Percentiles rank a stretch among this genome's conserved stretches.
Conservation (phyloP, 1,140 invertebrate species). For the Myzus persicae region DNA sequence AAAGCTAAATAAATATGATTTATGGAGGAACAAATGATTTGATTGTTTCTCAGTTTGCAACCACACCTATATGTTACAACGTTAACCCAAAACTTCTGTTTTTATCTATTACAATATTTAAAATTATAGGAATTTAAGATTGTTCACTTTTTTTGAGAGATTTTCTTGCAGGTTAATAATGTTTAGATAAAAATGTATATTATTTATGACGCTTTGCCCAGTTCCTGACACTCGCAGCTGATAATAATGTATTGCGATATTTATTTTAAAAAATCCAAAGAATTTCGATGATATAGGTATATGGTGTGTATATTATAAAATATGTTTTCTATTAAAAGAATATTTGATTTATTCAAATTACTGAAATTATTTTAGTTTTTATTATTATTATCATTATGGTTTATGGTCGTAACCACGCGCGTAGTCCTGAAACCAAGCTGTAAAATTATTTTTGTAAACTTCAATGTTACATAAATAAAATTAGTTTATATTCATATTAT, state of each 20-base stretch:
- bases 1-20: not conserved
- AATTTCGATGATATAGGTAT: not conserved
- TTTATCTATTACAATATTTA: not conserved
- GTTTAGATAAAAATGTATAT: not conserved
- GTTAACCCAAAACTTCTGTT: not conserved
- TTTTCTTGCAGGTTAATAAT: not conserved
- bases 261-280: not conserved
- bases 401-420: not conserved
- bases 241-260: not conserved
- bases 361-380: not conserved
- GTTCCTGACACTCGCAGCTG: not conserved
- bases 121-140: not conserved
- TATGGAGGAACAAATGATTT: not conserved
- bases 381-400: not conserved
- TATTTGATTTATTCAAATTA: not conserved
- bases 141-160: not conserved
- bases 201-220: not conserved
- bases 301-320: not conserved
- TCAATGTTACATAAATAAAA: not conserved
- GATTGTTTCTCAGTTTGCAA: not conserved
- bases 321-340: conserved; percentile 17
- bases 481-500: conserved; percentile 15
- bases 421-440: not conserved
- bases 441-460: conserved; percentile 1
- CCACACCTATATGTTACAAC: too few relatives aligned